These are phyloP conservation scores for Erythrocebus patas DNA, from an alignment of 2,113 vertebrate species.

Conservation along the genomic window DNA sequence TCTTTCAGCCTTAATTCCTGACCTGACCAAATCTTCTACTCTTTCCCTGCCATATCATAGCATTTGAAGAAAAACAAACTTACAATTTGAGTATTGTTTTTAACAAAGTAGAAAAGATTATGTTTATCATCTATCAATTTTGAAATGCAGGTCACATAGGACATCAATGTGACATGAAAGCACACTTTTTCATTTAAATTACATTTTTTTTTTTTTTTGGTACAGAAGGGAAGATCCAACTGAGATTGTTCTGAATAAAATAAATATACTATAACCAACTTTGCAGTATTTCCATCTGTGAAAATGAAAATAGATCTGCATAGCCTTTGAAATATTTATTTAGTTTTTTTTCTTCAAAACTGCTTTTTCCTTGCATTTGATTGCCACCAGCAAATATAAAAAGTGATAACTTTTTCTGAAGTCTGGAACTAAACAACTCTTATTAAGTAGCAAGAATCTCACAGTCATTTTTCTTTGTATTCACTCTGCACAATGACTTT, in stretches of 20 bases:
- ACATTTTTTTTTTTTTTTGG: not conserved
- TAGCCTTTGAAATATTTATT: conserved; percentile 35
- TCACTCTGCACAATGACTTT: not conserved
- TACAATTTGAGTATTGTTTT: not conserved
- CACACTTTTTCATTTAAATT: conserved; percentile 29
- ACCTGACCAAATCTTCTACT: not conserved
- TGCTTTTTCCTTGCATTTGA: not conserved
- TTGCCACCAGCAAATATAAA: conserved; percentile 22
- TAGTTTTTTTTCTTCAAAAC: conserved; percentile 30
- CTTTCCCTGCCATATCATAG: not conserved
- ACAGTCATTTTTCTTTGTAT: not conserved
- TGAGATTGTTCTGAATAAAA: conserved; percentile 10
- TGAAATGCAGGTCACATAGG: not conserved
- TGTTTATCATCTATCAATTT: conserved; percentile 8
- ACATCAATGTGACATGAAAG: not conserved
- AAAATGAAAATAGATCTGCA: conserved; percentile 29
- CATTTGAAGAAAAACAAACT: not conserved
- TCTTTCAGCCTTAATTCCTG: not conserved
- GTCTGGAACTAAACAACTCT: not conserved
- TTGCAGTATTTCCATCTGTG: conserved; percentile 2
- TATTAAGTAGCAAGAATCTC: not conserved
- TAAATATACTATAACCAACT: conserved; percentile 30
- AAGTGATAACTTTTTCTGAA: not conserved
- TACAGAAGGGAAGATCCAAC: not conserved
- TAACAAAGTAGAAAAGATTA: not conserved